These are phyloP conservation scores for Andricus grossulariae DNA, from an alignment of 1,140 invertebrate genomes.

Conservation along the genomic window DNA sequence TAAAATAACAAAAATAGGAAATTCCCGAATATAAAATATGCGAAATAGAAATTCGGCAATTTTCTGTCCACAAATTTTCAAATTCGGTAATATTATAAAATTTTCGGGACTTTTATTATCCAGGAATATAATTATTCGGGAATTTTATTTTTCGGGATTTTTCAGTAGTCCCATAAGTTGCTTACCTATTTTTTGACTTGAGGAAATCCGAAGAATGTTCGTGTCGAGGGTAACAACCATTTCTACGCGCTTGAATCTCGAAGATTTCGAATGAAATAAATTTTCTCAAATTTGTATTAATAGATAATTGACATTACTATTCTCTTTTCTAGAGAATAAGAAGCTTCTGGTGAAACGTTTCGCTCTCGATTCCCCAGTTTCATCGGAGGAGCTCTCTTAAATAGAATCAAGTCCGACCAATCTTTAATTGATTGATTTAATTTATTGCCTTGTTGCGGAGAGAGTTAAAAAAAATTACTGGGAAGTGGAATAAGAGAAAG, in stretches of 20 bases:
- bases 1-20: too few relatives aligned
- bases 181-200: constrained; percentile 16
- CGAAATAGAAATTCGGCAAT: too few relatives aligned
- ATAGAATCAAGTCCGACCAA: constrained; percentile 19
- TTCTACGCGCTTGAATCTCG: background rate
- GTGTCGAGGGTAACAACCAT: constrained; percentile 1
- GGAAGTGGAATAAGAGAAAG: background rate
- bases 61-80: too few relatives aligned
- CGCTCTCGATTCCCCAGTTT: constrained; percentile 21
- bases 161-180: background rate
- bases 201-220: constrained; percentile 12
- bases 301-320: background rate
- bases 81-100: too few relatives aligned
- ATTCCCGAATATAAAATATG: too few relatives aligned
- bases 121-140: too few relatives aligned
- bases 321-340: constrained; percentile 7
- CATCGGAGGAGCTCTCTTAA: constrained; percentile 29
- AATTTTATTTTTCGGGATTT: too few relatives aligned
- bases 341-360: constrained; percentile 14
- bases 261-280: background rate
- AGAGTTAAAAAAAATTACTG: background rate
- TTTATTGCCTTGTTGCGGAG: background rate
- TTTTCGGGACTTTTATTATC: too few relatives aligned
- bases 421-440: constrained; percentile 14
- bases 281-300: background rate